Evolutionary conservation across 2,113 vertebrate species (phyloP).

Genomic region (Mionectes macconnelli): DNA sequence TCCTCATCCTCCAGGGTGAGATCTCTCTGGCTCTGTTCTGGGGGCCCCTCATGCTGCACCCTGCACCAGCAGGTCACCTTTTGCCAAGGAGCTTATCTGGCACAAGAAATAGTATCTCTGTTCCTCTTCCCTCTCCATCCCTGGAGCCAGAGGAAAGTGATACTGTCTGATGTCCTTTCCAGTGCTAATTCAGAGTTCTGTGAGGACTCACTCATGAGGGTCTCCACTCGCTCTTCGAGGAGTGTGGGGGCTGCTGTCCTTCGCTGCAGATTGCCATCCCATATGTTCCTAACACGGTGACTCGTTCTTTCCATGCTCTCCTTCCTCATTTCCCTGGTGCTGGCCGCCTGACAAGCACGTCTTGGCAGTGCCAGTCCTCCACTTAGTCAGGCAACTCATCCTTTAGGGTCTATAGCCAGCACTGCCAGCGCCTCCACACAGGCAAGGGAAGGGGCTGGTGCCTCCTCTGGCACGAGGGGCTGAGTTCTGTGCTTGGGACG

Average conservation of each 20-base stretch:
- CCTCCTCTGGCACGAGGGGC: background rate
- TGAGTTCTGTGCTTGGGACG: background rate
- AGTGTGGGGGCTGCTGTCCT: background rate
- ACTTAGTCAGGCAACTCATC: background rate
- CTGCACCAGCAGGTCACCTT: background rate
- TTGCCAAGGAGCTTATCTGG: background rate
- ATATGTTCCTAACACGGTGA: background rate
- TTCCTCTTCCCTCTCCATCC: background rate
- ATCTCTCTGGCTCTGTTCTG: background rate
- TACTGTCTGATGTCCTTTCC: background rate
- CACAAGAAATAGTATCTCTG: background rate
- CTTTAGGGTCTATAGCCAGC: background rate
- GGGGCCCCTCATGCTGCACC: background rate
- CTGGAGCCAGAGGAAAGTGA: background rate
- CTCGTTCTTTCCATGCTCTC: background rate
- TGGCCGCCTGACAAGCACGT: background rate
- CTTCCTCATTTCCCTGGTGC: background rate
- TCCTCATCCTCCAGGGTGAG: background rate
- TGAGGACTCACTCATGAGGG: background rate
- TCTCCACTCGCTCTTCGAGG: background rate
- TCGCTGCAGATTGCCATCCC: background rate
- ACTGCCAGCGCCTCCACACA: background rate
- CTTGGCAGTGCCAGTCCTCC: background rate
- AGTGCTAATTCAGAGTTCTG: background rate
- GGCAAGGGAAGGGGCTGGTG: background rate